Percentiles rank a stretch among this genome's conserved stretches.
phyloP scores from a whole-genome alignment of 2,797 vertebrate species.

The Karalla daura region DNA sequence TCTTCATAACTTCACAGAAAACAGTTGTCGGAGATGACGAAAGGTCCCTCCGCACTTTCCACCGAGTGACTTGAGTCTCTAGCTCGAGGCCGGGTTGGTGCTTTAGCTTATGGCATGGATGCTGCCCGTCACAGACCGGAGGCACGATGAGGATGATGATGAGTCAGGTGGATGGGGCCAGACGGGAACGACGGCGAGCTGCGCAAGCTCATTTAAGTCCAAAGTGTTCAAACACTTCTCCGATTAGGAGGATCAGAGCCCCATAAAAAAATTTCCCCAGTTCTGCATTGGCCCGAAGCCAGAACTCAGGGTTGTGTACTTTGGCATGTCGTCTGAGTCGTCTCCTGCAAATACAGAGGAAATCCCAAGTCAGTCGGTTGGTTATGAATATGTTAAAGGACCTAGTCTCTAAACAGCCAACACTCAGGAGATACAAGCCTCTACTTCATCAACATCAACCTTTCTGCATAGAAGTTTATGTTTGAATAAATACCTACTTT shows the following conservation, averaged over 20 bases:
- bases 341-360: conserved; percentile 56
- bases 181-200: too few relatives aligned
- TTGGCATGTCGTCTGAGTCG: conserved; percentile 64
- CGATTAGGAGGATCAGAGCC: too few relatives aligned
- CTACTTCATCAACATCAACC: background rate
- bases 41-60: conserved; percentile 1
- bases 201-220: conserved; percentile 35
- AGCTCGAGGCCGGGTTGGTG: background rate
- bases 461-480: too few relatives aligned
- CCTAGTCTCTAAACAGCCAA: background rate
- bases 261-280: too few relatives aligned
- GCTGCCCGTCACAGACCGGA: background rate
- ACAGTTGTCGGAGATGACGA: background rate
- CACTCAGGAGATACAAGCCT: background rate
- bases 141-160: background rate
- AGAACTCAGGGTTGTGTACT: conserved; percentile 71
- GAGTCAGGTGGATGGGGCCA: background rate
- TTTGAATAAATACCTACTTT: too few relatives aligned
- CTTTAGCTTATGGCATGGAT: conserved; percentile 30
- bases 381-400: background rate
- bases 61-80: background rate
- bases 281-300: background rate
- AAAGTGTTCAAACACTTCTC: conserved; percentile 30
- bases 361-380: conserved; percentile 25
- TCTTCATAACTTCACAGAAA: conserved; percentile 32